Conservation (phyloP, 2,797 vertebrate genomes). For the Mus minutoides region DNA sequence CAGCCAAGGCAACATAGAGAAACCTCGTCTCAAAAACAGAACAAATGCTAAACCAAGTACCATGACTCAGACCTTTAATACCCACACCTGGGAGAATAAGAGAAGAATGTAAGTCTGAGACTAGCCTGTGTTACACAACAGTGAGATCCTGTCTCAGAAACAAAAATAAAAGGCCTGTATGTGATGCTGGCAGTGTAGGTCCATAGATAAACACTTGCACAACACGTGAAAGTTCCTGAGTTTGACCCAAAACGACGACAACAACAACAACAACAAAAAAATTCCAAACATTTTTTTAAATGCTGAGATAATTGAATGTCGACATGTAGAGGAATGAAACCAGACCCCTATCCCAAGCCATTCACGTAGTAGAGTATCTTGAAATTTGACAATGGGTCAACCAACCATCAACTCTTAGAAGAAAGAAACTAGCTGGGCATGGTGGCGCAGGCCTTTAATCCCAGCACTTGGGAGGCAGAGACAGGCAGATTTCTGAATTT, state of each 20-base stretch:
- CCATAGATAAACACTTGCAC: background rate
- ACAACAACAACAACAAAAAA: background rate
- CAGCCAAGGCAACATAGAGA: background rate
- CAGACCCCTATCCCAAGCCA: background rate
- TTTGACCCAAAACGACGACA: background rate
- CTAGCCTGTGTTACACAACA: background rate
- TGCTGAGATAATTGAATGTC: background rate
- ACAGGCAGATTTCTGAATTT: no score
- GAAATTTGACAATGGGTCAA: background rate
- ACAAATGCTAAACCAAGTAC: background rate
- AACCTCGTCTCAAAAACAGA: background rate
- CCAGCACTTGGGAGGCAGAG: no score
- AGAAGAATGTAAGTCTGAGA: background rate
- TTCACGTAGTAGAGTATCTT: background rate
- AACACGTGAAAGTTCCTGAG: background rate
- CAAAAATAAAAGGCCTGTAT: background rate
- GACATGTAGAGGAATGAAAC: background rate
- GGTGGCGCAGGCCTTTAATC: no score
- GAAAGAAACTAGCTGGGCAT: no score
- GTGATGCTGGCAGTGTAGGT: background rate
- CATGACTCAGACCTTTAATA: background rate
- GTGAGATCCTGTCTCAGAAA: background rate
- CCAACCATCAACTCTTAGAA: background rate
- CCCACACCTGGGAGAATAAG: background rate
- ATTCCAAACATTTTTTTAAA: background rate